phyloP scores from a whole-genome alignment of 1,140 invertebrate species.

The Thaumetopoea pityocampa region DNA sequence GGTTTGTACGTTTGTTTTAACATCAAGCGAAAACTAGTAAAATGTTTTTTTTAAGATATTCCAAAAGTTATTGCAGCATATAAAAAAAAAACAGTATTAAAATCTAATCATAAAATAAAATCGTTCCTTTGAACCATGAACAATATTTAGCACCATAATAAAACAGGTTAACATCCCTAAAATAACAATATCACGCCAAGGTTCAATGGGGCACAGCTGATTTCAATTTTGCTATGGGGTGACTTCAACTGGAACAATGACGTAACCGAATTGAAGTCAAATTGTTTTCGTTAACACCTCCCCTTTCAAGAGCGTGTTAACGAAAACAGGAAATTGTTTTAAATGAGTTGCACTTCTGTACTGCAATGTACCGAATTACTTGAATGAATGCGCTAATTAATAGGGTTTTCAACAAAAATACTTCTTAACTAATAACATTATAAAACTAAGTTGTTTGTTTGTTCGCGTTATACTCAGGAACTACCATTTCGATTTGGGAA shows the following conservation, averaged over 20 bases:
- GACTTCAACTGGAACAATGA: conserved; percentile 36
- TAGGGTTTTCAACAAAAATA: not conserved
- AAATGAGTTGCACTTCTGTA: conserved; percentile 13
- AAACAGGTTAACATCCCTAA: not conserved
- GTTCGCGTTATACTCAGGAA: no score
- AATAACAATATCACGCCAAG: conserved; percentile 5
- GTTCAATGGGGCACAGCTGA: conserved; percentile 51
- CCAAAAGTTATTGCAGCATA: no score
- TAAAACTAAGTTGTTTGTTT: no score
- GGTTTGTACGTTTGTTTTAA: no score
- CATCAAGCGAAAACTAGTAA: no score
- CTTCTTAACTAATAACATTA: not conserved
- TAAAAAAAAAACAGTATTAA: no score
- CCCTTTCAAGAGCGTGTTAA: conserved; percentile 20
- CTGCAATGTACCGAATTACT: no score
- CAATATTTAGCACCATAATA: not conserved
- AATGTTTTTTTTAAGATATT: no score
- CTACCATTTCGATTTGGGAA: no score
- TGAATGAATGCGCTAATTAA: conserved; percentile 4
- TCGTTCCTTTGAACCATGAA: not conserved
- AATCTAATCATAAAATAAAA: conserved; percentile 5
- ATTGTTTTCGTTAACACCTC: conserved; percentile 51
- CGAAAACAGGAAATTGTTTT: conserved; percentile 14
- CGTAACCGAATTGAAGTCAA: conserved; percentile 39
- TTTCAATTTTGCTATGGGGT: conserved; percentile 37